Conservation (phyloP, 2,113 vertebrate genomes). For the Hypomesus transpacificus region DNA sequence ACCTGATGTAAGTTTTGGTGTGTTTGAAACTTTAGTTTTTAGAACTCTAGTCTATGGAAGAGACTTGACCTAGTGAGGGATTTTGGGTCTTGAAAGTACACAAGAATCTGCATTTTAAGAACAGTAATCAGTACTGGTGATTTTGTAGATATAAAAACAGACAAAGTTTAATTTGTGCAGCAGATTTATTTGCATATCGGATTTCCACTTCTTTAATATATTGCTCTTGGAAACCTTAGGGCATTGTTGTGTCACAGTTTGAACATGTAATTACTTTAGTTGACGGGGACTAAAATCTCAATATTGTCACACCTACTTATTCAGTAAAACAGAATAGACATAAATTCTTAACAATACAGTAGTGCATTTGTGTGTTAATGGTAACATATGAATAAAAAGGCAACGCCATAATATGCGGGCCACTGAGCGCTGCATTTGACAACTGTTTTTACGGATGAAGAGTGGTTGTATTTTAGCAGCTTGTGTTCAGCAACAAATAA, state of each 20-base stretch:
- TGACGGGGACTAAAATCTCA: not conserved
- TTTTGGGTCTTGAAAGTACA: too few species aligned
- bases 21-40: too few species aligned
- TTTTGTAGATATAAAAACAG: too few species aligned
- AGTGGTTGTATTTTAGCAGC: too few species aligned
- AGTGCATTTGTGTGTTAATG: not conserved
- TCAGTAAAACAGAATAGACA: not conserved
- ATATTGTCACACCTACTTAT: too few species aligned
- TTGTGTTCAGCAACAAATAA: too few species aligned
- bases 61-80: too few species aligned
- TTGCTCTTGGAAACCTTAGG: not conserved
- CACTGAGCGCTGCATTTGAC: not conserved
- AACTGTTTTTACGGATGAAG: too few species aligned
- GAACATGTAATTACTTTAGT: not conserved
- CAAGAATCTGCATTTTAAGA: too few species aligned
- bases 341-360: not conserved
- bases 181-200: constrained; percentile 6
- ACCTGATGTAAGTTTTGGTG: too few species aligned
- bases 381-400: not conserved
- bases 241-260: not conserved
- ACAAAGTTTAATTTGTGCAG: not conserved
- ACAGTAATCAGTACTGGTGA: too few species aligned
- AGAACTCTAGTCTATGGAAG: too few species aligned
- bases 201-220: constrained; percentile 1
- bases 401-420: not conserved